A percentile compares a stretch with the other conserved stretches of the same genome.
phyloP scores from a whole-genome alignment of 2,113 vertebrate species.

The Pantherophis guttatus region DNA sequence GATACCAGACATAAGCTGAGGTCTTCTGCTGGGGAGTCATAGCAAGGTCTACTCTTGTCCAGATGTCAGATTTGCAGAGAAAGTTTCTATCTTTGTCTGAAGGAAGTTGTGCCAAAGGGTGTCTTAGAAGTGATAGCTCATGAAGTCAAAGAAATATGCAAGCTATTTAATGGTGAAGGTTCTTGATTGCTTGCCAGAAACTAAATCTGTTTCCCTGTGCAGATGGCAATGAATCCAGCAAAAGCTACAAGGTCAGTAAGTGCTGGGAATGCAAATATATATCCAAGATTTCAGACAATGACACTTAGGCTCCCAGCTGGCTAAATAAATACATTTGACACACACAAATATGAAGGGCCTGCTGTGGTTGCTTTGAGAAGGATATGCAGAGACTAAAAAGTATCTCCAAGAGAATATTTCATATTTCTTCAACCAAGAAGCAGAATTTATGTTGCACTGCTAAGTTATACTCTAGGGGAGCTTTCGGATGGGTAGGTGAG shows the following conservation, averaged over 20 bases:
- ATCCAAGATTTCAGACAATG: neutral
- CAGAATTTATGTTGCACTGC: neutral
- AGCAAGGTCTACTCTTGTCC: neutral
- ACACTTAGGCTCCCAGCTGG: neutral
- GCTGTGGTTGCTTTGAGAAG: neutral
- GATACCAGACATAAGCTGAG: neutral
- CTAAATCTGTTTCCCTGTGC: neutral
- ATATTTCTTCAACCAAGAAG: neutral
- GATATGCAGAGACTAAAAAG: neutral
- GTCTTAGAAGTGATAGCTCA: neutral
- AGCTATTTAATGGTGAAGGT: neutral
- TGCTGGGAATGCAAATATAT: neutral
- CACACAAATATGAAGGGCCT: neutral
- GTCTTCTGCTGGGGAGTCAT: neutral
- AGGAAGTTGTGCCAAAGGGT: neutral
- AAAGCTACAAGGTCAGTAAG: neutral
- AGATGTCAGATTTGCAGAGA: neutral
- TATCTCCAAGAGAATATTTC: neutral
- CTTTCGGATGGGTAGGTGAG: neutral
- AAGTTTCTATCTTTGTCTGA: neutral
- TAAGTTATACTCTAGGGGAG: neutral
- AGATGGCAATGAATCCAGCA: neutral
- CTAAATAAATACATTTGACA: neutral
- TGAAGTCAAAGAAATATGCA: neutral
- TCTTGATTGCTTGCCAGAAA: neutral